Percentiles rank a stretch among this genome's conserved stretches.
These are phyloP conservation scores for Pandemis heparana DNA, from an alignment of 2,888 invertebrate genomes.

Conservation along the genomic window DNA sequence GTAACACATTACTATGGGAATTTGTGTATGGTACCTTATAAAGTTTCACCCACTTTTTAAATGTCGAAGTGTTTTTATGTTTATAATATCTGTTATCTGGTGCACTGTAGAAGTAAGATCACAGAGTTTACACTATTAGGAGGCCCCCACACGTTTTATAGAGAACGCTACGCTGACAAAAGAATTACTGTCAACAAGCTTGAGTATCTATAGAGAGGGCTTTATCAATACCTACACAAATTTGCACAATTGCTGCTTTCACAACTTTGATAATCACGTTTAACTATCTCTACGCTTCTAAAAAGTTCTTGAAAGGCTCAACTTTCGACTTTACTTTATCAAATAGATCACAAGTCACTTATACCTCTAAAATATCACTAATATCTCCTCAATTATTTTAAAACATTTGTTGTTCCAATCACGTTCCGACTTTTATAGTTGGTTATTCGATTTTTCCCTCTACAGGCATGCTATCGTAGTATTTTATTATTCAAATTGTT, in stretches of 20 bases:
- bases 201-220: slow-evolving; percentile 55
- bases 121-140: slow-evolving; percentile 53
- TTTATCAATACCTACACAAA: slow-evolving; percentile 84
- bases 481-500: slow-evolving; percentile 65
- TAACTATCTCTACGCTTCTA: slow-evolving; percentile 13
- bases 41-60: slow-evolving; percentile 83
- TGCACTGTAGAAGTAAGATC: slow-evolving; percentile 68
- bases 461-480: slow-evolving; percentile 56
- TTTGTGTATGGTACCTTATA: slow-evolving; percentile 86
- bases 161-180: slow-evolving; percentile 20
- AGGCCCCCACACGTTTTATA: slow-evolving; percentile 18
- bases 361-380: neutral
- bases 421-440: slow-evolving; percentile 4
- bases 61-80: slow-evolving; percentile 68
- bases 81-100: slow-evolving; percentile 64
- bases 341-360: neutral
- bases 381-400: slow-evolving; percentile 3
- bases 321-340: neutral
- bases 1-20: slow-evolving; percentile 73
- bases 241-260: slow-evolving; percentile 69
- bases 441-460: slow-evolving; percentile 59
- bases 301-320: neutral
- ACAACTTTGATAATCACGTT: slow-evolving; percentile 18
- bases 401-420: neutral
- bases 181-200: slow-evolving; percentile 24